Conservation (phyloP, 2,113 vertebrate genomes). For the Melanocharis versteri region DNA sequence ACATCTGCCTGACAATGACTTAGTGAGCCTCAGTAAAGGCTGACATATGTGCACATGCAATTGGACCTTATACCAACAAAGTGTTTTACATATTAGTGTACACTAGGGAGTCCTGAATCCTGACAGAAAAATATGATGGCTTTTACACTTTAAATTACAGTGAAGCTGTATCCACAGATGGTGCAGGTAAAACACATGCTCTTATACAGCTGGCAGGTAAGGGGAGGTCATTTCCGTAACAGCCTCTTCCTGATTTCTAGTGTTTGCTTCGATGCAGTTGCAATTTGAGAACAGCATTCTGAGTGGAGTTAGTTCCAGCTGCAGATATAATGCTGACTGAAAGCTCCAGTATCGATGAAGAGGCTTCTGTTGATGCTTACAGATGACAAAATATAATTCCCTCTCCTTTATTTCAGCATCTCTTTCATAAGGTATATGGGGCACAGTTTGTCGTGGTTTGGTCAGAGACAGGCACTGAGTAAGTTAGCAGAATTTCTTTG, state of each 20-base stretch:
- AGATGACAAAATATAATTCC: not conserved
- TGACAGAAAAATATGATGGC: not conserved
- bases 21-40: constrained; percentile 16
- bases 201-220: not conserved
- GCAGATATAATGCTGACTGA: not conserved
- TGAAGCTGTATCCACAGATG: not conserved
- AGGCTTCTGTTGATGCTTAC: not conserved
- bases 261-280: not conserved
- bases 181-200: not conserved
- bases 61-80: constrained; percentile 22
- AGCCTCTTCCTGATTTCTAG: not conserved
- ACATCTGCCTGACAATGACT: constrained; percentile 46
- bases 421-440: not conserved
- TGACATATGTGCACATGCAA: constrained; percentile 19
- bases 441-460: not conserved
- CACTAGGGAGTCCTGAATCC: constrained; percentile 28
- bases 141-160: constrained; percentile 40
- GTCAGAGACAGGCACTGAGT: not conserved
- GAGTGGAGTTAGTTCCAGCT: not conserved
- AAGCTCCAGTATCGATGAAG: not conserved
- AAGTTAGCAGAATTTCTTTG: not conserved
- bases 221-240: not conserved
- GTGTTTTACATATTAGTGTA: not conserved
- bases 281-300: not conserved
- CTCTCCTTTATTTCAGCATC: not conserved